phyloP scores from a whole-genome alignment of 1,140 invertebrate species.

The Paramacrobiotus metropolitanus region DNA sequence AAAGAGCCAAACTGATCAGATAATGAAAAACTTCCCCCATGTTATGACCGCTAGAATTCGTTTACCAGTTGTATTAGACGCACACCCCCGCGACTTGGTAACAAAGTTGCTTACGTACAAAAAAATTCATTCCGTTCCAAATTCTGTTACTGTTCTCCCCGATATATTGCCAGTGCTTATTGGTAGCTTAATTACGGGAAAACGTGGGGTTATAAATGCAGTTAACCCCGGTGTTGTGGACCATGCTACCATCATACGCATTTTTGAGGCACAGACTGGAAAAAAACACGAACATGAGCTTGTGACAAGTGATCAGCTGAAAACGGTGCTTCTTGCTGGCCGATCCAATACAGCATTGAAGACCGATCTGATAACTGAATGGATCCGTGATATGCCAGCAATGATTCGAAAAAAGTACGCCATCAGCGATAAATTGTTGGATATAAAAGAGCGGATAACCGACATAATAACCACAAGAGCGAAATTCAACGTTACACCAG shows the following conservation, averaged over 20 bases:
- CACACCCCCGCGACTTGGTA: neutral
- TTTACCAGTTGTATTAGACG: neutral
- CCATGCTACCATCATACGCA: neutral
- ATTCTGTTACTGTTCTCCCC: neutral
- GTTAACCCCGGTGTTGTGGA: neutral
- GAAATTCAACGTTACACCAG: neutral
- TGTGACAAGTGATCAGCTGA: neutral
- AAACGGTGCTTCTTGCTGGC: neutral
- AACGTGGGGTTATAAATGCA: neutral
- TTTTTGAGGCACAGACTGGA: too few species aligned
- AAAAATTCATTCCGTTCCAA: neutral
- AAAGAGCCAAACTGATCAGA: neutral
- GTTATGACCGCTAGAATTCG: neutral
- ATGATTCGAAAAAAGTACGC: neutral
- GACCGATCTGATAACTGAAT: neutral
- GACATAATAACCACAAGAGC: neutral
- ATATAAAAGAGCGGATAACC: neutral
- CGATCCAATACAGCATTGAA: neutral
- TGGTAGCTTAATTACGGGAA: neutral
- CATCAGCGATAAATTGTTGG: neutral
- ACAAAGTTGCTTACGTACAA: neutral
- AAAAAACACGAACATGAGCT: neutral
- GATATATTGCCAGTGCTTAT: neutral
- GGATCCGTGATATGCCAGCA: neutral
- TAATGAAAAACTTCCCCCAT: neutral